These are phyloP conservation scores for Oasisia sp. DNA, from an alignment of 2,888 invertebrate species.

Conservation along the genomic window DNA sequence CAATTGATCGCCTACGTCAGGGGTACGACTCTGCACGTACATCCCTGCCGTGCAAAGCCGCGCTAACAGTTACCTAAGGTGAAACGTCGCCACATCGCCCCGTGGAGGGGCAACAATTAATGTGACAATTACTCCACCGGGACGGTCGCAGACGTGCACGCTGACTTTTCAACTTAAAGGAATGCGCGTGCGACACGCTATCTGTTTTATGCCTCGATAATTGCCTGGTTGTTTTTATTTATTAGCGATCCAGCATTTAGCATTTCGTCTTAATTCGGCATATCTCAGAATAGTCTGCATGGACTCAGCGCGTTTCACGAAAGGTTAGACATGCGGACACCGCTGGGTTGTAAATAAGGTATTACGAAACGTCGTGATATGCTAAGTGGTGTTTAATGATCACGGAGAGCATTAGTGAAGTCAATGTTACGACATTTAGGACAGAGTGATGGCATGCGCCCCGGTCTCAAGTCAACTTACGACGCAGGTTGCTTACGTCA, in stretches of 20 bases:
- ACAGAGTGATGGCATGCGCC: no score
- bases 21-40: neutral
- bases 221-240: neutral
- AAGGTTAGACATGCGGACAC: no score
- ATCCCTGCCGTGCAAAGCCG: neutral
- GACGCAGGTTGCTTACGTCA: no score
- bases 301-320: no score
- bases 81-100: neutral
- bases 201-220: neutral
- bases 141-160: neutral
- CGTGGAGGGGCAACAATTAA: neutral
- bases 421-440: no score
- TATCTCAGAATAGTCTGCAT: no score
- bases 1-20: neutral
- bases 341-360: no score
- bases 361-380: no score
- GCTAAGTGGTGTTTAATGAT: no score
- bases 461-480: no score
- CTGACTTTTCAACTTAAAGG: neutral
- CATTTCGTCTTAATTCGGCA: neutral
- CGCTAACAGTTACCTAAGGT: neutral
- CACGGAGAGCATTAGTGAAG: no score
- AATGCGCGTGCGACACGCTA: neutral
- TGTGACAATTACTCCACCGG: neutral
- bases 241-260: neutral